A percentile compares a stretch with the other conserved stretches of the same genome.
Conservation (phyloP, 2,888 invertebrate genomes). For the Microctonus brassicae region DNA sequence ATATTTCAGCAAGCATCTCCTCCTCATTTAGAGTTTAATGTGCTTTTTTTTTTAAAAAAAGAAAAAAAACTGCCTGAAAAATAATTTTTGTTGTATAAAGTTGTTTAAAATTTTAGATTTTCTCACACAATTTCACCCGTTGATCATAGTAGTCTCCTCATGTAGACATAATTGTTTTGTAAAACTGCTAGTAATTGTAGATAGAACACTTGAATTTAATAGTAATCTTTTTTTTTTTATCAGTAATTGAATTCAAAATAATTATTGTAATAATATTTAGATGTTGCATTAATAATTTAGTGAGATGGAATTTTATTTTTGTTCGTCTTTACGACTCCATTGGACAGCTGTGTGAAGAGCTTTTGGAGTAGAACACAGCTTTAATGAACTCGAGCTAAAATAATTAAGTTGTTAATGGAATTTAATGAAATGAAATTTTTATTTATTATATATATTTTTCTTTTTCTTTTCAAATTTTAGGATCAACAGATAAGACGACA, state of each 20-base stretch:
- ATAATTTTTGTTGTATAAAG: background rate
- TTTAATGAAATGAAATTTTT: background rate
- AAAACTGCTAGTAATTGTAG: background rate
- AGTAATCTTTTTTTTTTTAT: background rate
- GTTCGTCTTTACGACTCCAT: background rate
- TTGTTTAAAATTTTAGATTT: slow-evolving; percentile 8
- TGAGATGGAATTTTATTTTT: background rate
- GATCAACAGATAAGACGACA: background rate
- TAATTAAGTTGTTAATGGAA: background rate
- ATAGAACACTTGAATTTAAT: background rate
- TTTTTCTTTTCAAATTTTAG: background rate
- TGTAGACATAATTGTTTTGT: slow-evolving; percentile 1
- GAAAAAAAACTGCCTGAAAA: background rate
- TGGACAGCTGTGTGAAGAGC: too few relatives aligned
- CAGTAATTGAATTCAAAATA: background rate
- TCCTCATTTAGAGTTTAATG: background rate
- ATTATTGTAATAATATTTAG: background rate
- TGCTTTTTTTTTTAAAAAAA: background rate
- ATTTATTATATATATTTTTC: background rate
- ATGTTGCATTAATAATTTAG: background rate
- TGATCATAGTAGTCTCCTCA: background rate
- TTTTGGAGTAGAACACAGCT: too few relatives aligned
- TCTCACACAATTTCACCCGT: background rate
- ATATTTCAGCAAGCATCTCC: slow-evolving; percentile 15
- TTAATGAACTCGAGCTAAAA: too few relatives aligned